Evolutionary conservation across 2,888 invertebrate genomes (phyloP).

Genomic region (Stictocephala bisonia): DNA sequence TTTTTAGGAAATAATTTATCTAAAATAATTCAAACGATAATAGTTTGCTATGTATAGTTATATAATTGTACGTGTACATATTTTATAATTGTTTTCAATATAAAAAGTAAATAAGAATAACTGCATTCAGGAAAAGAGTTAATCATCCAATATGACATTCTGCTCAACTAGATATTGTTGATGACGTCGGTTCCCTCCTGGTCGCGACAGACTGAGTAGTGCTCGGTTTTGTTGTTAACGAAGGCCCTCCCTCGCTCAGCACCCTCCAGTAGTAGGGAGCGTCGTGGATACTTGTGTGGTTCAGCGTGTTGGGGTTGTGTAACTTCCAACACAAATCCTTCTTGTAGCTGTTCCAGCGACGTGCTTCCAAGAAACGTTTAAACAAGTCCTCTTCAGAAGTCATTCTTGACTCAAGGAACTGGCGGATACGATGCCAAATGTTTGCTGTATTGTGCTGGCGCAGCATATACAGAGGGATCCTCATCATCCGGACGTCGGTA

Average conservation of each 20-base stretch:
- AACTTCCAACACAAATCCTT: not conserved
- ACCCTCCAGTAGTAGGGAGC: slow-evolving; percentile 41
- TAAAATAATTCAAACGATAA: no score
- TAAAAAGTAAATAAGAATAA: no score
- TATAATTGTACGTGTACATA: no score
- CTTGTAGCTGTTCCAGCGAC: slow-evolving; percentile 29
- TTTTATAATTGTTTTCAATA: no score
- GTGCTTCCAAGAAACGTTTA: slow-evolving; percentile 2
- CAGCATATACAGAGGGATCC: slow-evolving; percentile 78
- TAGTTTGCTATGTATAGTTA: no score
- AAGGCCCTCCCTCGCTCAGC: not conserved
- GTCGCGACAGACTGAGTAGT: no score
- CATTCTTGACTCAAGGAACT: slow-evolving; percentile 71
- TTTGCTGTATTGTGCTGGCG: slow-evolving; percentile 74
- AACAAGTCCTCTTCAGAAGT: slow-evolving; percentile 65
- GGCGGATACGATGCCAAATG: slow-evolving; percentile 73
- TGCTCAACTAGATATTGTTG: no score
- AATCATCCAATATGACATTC: no score
- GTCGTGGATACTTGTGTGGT: slow-evolving; percentile 21
- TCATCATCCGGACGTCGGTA: slow-evolving; percentile 73
- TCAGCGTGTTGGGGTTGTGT: not conserved
- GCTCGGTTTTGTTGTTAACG: no score
- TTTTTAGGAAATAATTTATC: no score
- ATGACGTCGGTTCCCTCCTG: no score
- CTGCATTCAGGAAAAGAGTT: no score